A percentile compares a stretch with the other conserved stretches of the same genome.
phyloP scores from a whole-genome alignment of 2,888 invertebrate genomes.

The Amphimallon solstitiale region DNA sequence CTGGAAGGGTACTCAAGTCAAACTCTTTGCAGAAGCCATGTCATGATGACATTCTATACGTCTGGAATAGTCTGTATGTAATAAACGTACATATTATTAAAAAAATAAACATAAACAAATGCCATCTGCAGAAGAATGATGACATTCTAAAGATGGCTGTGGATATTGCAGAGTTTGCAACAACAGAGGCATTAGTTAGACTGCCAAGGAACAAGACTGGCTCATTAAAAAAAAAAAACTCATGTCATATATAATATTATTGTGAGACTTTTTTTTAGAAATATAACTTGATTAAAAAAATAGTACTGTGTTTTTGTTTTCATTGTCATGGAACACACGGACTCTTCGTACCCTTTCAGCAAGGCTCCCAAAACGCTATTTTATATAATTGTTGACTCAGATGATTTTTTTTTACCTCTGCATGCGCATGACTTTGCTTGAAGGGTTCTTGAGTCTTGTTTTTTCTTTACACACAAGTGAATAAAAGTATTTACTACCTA shows the following conservation, averaged over 20 bases:
- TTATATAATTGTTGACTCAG: constrained; percentile 9
- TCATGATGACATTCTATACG: constrained; percentile 40
- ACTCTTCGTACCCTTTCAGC: constrained; percentile 60
- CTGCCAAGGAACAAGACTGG: constrained; percentile 59
- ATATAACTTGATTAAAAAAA: constrained; percentile 61
- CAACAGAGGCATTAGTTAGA: constrained; percentile 51
- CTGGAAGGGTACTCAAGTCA: constrained; percentile 61
- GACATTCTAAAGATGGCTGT: constrained; percentile 15
- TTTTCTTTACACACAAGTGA: not conserved
- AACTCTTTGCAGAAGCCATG: constrained; percentile 48
- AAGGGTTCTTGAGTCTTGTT: constrained; percentile 51
- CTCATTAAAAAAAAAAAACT: constrained; percentile 51
- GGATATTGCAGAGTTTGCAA: constrained; percentile 55
- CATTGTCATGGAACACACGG: constrained; percentile 45
- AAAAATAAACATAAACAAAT: constrained; percentile 3
- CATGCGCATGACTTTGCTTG: constrained; percentile 54
- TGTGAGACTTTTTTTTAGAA: constrained; percentile 63
- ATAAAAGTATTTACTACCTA: too few species aligned
- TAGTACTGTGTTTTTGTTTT: constrained; percentile 48
- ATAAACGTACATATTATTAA: constrained; percentile 8
- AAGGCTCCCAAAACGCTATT: constrained; percentile 38
- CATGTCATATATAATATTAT: constrained; percentile 59
- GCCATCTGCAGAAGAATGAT: constrained; percentile 45
- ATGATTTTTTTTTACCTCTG: constrained; percentile 38
- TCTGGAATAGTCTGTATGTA: constrained; percentile 29